Base-by-base conservation (phyloP, 2,113 vertebrate genomes). In the Empidonax alnorum region DNA sequence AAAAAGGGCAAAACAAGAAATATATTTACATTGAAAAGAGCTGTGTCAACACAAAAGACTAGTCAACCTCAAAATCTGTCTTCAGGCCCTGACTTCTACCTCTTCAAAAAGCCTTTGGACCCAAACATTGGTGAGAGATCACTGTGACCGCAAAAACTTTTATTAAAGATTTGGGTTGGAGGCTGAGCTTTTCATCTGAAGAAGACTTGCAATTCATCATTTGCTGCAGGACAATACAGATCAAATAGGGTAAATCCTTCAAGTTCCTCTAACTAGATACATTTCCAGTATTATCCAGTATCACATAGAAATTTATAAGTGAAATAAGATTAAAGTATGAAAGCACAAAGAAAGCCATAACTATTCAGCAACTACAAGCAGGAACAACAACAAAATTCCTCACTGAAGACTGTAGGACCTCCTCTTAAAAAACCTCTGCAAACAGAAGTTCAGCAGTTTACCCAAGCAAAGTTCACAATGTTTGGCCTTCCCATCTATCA, bases 401-500 rank as follows among this genome's bases (percentile, higher is more conserved):
- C 35, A 65, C 5, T 59, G 53, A 73, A 77, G 10, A 24, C 4
- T 41, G 12, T 20, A 65, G 41, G n/a, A 74, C 5, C 17, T 61
- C 31, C 23, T 35, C 20, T 59, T 59, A 24, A 65, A 76, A 55
- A 72, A 7, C 2, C 14, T 42, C 23, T 68, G 9, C 12, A 30
- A 11, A 61, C 2, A 31, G 39, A 76, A 68, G 3, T 59, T 86
- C 7, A 14, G 12, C 12, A 58, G 9, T 3, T 76, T 67, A 37
- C 7, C 12, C 17, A 41, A 1, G 6, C 27, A 73, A 47, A 68
- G 21, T 21, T 28, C 28, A 10, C 0, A 0, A 75, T 5, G 18
- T 37, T 20, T 75, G 37, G 7, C 10, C 44, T 65, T 85, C 30
- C 9, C 12, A 3, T 17, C 16, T 35, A 11, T 17, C 8, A 37